phyloP scores from a whole-genome alignment of 2,113 vertebrate species.

The Speoplatyrhinus poulsoni region DNA sequence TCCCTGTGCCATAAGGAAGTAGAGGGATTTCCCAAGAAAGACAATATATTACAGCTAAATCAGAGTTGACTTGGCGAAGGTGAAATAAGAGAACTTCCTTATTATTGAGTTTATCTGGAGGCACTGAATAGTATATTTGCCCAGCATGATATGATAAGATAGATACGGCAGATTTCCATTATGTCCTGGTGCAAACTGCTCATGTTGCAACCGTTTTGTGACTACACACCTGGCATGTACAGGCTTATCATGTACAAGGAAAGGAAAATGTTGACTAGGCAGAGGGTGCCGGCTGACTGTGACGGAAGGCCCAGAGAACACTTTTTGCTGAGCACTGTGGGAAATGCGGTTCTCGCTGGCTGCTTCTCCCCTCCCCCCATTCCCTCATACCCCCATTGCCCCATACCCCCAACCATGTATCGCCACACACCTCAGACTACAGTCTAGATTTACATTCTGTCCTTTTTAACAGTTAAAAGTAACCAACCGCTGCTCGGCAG shows the following conservation, averaged over 20 bases:
- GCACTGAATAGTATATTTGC: background rate
- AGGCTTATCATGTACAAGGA: conserved; percentile 1
- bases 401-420: background rate
- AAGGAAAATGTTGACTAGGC: conserved; percentile 55
- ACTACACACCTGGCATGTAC: conserved; percentile 4
- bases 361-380: conserved; percentile 1
- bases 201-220: conserved; percentile 1
- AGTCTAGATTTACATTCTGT: conserved; percentile 29
- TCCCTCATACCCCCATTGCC: background rate
- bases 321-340: conserved; percentile 62
- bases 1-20: conserved; percentile 53
- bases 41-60: background rate
- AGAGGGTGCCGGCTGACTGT: conserved; percentile 48
- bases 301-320: conserved; percentile 24
- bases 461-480: conserved; percentile 18
- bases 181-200: conserved; percentile 12
- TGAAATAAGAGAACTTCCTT: background rate
- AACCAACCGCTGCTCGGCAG: conserved; percentile 7
- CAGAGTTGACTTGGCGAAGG: background rate
- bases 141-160: background rate
- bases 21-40: conserved; percentile 8
- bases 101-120: background rate
- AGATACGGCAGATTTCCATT: background rate
- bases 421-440: conserved; percentile 42
- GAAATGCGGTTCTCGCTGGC: conserved; percentile 35